A percentile compares a stretch with the other conserved stretches of the same genome.
Evolutionary conservation across 1,140 invertebrate species (phyloP).

Genomic region (Trissolcus basalis): DNA sequence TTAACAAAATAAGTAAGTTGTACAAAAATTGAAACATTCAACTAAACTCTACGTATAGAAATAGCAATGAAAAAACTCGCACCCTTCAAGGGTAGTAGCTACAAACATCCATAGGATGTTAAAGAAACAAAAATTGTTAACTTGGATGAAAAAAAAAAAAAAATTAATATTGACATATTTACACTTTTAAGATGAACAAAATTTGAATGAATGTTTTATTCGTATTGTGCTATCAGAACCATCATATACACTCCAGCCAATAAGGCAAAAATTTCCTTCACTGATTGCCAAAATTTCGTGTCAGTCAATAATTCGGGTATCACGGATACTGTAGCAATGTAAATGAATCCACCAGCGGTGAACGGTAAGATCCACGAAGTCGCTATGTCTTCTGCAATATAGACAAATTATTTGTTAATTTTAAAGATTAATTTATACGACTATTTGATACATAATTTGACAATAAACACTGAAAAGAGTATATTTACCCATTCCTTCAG

Average conservation of each 20-base stretch:
- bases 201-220: slow-evolving; percentile 77
- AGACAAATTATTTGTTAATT: neutral
- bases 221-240: slow-evolving; percentile 91
- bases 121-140: neutral
- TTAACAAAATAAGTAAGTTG: too few species aligned
- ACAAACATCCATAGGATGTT: slow-evolving; percentile 1
- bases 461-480: neutral
- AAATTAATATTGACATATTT: too few species aligned
- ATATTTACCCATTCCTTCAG: slow-evolving; percentile 81
- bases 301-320: slow-evolving; percentile 95
- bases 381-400: slow-evolving; percentile 80
- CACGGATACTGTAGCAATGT: slow-evolving; percentile 97
- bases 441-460: neutral
- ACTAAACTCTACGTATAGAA: too few species aligned
- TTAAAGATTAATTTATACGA: neutral
- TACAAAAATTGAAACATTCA: too few species aligned
- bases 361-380: slow-evolving; percentile 94
- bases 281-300: slow-evolving; percentile 88
- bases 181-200: too few species aligned
- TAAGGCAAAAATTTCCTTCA: slow-evolving; percentile 90
- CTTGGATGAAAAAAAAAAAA: neutral
- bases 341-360: slow-evolving; percentile 98
- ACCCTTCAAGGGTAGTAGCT: too few species aligned
- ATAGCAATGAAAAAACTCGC: too few species aligned
- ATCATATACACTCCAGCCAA: slow-evolving; percentile 93